A percentile compares a stretch with the other conserved stretches of the same genome.
These are phyloP conservation scores for Piscicola geometra DNA, from an alignment of 2,888 invertebrate species.

Conservation along the genomic window DNA sequence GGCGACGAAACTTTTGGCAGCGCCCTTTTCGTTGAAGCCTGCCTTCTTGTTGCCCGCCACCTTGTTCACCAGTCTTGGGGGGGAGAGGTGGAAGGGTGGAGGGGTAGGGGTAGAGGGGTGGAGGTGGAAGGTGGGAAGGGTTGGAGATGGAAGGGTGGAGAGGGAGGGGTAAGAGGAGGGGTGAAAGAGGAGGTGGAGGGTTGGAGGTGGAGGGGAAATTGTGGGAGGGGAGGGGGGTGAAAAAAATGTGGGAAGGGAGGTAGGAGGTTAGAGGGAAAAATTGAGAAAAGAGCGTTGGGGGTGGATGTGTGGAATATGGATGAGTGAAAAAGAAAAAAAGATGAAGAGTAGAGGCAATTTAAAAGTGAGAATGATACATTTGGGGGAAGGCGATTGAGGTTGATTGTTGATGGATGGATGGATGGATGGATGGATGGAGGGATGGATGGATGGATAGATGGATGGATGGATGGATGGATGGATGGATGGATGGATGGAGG, in stretches of 20 bases:
- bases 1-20: constrained; percentile 47
- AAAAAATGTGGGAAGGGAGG: no score
- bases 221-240: background rate
- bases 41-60: constrained; percentile 47
- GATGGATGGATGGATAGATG: no score
- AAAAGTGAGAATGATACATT: no score
- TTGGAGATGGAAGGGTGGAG: no score
- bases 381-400: background rate
- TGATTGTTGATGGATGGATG: background rate
- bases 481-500: no score
- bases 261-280: background rate
- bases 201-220: background rate
- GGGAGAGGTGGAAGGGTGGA: background rate
- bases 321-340: no score
- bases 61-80: constrained; percentile 49
- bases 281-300: background rate
- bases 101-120: background rate
- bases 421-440: no score
- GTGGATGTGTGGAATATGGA: no score
- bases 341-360: no score
- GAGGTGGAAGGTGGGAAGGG: background rate
- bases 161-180: background rate
- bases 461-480: no score
- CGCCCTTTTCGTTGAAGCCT: constrained; percentile 46
- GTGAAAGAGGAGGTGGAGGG: background rate